Evolutionary conservation across 2,113 vertebrate genomes (phyloP).

Genomic region (Tapirus terrestris): DNA sequence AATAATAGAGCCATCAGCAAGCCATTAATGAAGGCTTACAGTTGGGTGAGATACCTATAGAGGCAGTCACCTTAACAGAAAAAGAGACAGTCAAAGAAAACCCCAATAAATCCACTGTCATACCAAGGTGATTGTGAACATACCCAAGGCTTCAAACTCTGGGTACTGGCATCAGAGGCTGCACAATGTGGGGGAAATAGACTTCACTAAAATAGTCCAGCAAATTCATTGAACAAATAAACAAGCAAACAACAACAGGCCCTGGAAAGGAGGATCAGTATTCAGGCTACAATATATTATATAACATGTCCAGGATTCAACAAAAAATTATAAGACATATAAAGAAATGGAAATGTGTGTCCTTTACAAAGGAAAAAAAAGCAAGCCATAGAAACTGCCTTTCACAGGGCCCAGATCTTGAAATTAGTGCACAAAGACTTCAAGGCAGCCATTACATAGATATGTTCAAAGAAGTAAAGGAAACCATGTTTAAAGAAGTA

Average conservation of each 20-base stretch:
- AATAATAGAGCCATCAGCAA: background rate
- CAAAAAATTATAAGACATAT: background rate
- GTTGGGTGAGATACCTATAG: background rate
- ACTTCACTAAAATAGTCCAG: background rate
- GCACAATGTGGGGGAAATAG: background rate
- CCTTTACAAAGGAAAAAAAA: background rate
- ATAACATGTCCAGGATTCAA: background rate
- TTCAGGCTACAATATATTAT: background rate
- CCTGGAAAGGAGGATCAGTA: background rate
- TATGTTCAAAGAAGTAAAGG: background rate
- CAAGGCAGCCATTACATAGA: background rate
- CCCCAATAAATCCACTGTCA: background rate
- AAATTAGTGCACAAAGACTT: background rate
- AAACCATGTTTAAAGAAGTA: background rate
- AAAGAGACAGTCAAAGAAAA: background rate
- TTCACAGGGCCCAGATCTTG: background rate
- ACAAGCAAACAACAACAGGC: background rate
- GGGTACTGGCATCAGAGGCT: background rate
- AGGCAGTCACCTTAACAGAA: background rate
- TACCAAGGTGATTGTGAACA: background rate
- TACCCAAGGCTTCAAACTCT: background rate
- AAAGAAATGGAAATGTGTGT: background rate
- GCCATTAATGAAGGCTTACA: background rate
- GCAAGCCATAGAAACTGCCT: background rate
- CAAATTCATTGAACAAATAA: background rate